Evolutionary conservation across 1,140 invertebrate genomes (phyloP).

Genomic region (Batillaria attramentaria): DNA sequence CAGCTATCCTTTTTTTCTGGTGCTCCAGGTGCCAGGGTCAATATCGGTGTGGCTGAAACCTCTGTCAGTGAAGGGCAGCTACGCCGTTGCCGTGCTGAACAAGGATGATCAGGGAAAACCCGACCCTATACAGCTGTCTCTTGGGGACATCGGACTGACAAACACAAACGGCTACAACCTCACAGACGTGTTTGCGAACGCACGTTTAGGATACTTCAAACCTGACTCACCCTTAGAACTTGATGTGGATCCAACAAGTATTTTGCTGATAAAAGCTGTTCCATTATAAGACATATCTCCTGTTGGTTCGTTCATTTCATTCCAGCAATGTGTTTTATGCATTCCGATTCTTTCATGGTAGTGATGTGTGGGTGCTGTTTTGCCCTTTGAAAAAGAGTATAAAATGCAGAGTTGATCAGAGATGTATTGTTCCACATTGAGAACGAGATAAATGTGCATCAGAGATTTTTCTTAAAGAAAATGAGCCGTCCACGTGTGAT

Average conservation of each 20-base stretch:
- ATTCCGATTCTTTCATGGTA: too few relatives aligned
- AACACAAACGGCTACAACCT: conserved; percentile 86
- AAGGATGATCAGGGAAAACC: conserved; percentile 49
- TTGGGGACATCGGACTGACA: conserved; percentile 86
- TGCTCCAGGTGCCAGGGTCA: conserved; percentile 30
- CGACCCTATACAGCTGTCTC: conserved; percentile 57
- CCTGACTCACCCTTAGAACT: conserved; percentile 92
- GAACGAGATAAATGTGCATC: too few relatives aligned
- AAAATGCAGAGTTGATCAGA: too few relatives aligned
- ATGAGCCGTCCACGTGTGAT: too few relatives aligned
- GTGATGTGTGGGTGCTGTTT: too few relatives aligned
- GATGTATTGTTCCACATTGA: conserved; percentile 4
- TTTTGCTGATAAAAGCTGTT: conserved; percentile 25
- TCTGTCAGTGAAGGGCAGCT: conserved; percentile 48
- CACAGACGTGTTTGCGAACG: conserved; percentile 75
- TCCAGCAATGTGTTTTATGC: too few relatives aligned
- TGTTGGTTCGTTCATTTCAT: too few relatives aligned
- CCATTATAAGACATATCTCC: background rate
- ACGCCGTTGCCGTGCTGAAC: conserved; percentile 58
- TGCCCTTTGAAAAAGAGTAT: too few relatives aligned
- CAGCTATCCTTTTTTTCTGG: background rate
- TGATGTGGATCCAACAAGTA: conserved; percentile 92
- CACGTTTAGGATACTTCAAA: conserved; percentile 79
- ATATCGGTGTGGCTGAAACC: conserved; percentile 59
- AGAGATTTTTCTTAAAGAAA: too few relatives aligned